Percentiles rank a stretch among this genome's conserved stretches.
These are phyloP conservation scores for Hucho hucho DNA, from an alignment of 2,113 vertebrate genomes.

Conservation along the genomic window DNA sequence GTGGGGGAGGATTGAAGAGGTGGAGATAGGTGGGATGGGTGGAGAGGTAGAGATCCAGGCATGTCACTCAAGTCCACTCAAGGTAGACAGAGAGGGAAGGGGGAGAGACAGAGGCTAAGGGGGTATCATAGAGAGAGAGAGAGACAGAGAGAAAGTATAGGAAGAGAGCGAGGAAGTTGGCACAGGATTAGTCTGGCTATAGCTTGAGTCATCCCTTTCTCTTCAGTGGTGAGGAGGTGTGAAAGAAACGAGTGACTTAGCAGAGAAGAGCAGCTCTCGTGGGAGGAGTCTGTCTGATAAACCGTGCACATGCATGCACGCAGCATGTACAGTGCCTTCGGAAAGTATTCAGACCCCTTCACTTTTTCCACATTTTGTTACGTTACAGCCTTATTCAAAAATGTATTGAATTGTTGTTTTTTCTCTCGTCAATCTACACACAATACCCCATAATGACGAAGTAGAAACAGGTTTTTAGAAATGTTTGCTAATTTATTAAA, in stretches of 20 bases:
- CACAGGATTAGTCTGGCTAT: constrained; percentile 6
- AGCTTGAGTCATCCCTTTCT: constrained; percentile 54
- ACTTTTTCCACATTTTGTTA: no score
- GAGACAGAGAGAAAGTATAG: constrained; percentile 20
- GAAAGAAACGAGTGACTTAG: constrained; percentile 47
- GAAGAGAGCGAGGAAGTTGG: constrained; percentile 2
- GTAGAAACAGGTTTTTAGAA: no score
- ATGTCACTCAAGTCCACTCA: background rate
- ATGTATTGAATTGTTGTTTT: no score
- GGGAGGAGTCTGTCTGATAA: constrained; percentile 52
- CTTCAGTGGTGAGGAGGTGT: constrained; percentile 44
- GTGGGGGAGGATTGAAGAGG: constrained; percentile 1
- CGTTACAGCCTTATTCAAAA: no score
- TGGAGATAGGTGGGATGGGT: background rate
- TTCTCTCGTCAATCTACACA: no score
- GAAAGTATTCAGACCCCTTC: no score
- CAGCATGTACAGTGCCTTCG: no score
- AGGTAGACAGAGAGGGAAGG: background rate
- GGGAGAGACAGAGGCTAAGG: background rate
- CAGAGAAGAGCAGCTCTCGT: no score
- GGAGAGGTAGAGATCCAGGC: background rate
- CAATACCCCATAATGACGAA: no score
- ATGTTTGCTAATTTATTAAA: no score
- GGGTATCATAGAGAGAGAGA: constrained; percentile 8
- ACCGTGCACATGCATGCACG: background rate